These are phyloP conservation scores for Drosophila bocqueti DNA, from an alignment of 1,140 invertebrate genomes.

Conservation along the genomic window DNA sequence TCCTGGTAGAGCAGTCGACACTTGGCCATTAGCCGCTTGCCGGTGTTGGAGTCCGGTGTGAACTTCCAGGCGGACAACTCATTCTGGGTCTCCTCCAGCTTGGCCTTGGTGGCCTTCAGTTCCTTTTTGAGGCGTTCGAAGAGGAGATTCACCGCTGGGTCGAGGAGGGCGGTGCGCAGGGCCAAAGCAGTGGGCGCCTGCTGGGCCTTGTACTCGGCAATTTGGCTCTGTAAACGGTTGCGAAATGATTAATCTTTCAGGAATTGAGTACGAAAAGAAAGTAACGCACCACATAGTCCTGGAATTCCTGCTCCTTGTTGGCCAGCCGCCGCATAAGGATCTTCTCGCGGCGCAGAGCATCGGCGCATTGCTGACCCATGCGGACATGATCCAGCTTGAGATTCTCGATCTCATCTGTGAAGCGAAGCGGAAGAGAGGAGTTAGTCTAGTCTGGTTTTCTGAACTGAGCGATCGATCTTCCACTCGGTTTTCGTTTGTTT, in stretches of 20 bases:
- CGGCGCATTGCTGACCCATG: slow-evolving; percentile 92
- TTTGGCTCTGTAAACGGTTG: slow-evolving; percentile 90
- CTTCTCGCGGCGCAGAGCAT: slow-evolving; percentile 95
- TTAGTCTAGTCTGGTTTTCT: neutral
- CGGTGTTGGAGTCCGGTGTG: slow-evolving; percentile 98
- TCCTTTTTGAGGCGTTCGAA: slow-evolving; percentile 97
- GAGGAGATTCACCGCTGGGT: slow-evolving; percentile 98
- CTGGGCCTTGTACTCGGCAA: slow-evolving; percentile 94
- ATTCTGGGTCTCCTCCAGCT: slow-evolving; percentile 98
- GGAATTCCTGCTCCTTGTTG: slow-evolving; percentile 98
- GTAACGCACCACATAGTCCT: slow-evolving; percentile 95
- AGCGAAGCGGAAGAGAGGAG: slow-evolving; percentile 9
- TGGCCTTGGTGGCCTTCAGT: slow-evolving; percentile 94
- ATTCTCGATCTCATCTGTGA: slow-evolving; percentile 89
- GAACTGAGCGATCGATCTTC: neutral
- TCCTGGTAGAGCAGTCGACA: slow-evolving; percentile 98
- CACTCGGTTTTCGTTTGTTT: slow-evolving; percentile 21
- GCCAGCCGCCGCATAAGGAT: slow-evolving; percentile 95
- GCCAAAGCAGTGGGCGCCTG: slow-evolving; percentile 92
- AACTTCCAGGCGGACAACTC: slow-evolving; percentile 99
- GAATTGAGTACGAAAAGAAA: neutral
- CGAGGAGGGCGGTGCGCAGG: slow-evolving; percentile 93
- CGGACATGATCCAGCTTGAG: slow-evolving; percentile 93
- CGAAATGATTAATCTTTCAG: neutral
- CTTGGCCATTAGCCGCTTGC: slow-evolving; percentile 98